Base-by-base conservation (phyloP, 2,797 vertebrate genomes). In the Knipowitschia caucasica region DNA sequence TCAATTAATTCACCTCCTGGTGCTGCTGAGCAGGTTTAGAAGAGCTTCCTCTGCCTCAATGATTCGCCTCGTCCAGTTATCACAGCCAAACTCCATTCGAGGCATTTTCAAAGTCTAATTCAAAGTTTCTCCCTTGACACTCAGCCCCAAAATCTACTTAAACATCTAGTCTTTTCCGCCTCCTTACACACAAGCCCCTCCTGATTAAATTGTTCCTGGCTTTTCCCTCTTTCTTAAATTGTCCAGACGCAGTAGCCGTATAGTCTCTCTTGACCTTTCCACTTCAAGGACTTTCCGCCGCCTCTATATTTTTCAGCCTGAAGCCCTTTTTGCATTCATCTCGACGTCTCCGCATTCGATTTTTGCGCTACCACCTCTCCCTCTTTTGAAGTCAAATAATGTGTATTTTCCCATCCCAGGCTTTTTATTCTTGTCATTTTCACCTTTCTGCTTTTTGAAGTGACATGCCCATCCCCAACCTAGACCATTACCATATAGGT, bases 211-310 rank as follows among this genome's bases (percentile, higher is more conserved):
- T 2, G 8, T 50, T 33, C 11, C 12, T 25, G 42, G 23, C 15
- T 9, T 26, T 53, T 56, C 53, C 42, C 42, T 24, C 18, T 10
- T 33, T 35, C 49, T 24, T n/a, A 38, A 56, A 31, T 12, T 23
- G 14, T 44, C 17, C 26, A 24, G 26, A 27, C 47, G 4, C n/a
- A 53, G 47, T 35, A 17, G 40, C 30, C 10, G 4, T 20, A 8
- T 30, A 70, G 36, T 14, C 50, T 50, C 50, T 47, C 34, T 42
- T 75, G 73, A 84, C 77, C 70, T 84, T 71, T 77, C 44, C 18
- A 50, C 50, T 62, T 67, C 42, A 68, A 71, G 62, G 69, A 74
- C 72, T 59, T 53, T 15, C 12, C 64, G 45, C 71, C 25, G 42
- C 12, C 15, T 23, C 25, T 20, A 7, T 24, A 3, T 58, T 45